These are phyloP conservation scores for Tribolium madens DNA, from an alignment of 1,140 invertebrate genomes.

Conservation along the genomic window DNA sequence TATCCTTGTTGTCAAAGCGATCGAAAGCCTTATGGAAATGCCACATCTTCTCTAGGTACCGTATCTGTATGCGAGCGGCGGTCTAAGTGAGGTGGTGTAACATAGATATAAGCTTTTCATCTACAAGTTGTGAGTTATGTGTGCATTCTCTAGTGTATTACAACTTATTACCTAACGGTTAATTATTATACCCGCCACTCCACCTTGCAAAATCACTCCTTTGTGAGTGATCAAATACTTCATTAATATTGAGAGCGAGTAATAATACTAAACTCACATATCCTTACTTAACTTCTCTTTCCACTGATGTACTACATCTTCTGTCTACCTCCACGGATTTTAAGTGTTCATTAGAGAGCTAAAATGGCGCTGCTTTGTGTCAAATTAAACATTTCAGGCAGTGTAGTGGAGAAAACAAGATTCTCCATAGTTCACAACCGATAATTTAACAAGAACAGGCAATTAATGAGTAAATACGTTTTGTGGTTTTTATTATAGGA, in stretches of 20 bases:
- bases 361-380: conserved; percentile 22
- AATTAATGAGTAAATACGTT: no score
- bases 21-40: conserved; percentile 1
- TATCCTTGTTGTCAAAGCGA: conserved; percentile 40
- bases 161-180: conserved; percentile 43
- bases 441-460: background rate
- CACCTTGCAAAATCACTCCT: conserved; percentile 41
- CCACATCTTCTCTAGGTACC: background rate
- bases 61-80: conserved; percentile 13
- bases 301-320: conserved; percentile 27
- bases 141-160: conserved; percentile 39
- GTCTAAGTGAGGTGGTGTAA: background rate
- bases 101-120: conserved; percentile 12
- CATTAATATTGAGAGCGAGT: conserved; percentile 39
- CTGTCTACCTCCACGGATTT: conserved; percentile 10
- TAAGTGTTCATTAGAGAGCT: conserved; percentile 32
- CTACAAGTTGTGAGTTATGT: conserved; percentile 34
- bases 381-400: conserved; percentile 12
- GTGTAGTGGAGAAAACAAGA: conserved; percentile 3
- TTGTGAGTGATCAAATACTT: conserved; percentile 44
- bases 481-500: no score
- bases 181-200: conserved; percentile 43
- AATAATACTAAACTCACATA: conserved; percentile 40
- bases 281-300: conserved; percentile 33
- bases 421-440: background rate